Evolutionary conservation across 2,113 vertebrate species (phyloP).

Genomic region (Amblyornis subalaris): DNA sequence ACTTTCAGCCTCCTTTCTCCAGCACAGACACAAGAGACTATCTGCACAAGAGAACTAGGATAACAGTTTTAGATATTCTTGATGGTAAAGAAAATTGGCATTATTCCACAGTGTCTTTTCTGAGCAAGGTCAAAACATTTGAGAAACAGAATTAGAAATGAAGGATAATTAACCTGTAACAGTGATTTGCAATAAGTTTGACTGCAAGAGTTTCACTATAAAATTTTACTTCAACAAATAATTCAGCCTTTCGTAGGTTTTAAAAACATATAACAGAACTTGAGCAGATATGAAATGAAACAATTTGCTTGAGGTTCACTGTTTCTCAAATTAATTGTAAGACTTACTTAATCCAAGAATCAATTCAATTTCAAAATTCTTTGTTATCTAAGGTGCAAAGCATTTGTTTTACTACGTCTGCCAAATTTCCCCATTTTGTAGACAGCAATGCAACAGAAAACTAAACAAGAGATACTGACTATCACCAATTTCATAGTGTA

Average conservation of each 20-base stretch:
- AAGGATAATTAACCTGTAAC: not conserved
- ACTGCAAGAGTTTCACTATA: not conserved
- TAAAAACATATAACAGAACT: not conserved
- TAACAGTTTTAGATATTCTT: not conserved
- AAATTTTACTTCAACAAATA: not conserved
- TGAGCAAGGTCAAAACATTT: not conserved
- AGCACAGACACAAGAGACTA: not conserved
- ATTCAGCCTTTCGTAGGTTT: not conserved
- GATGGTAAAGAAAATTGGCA: not conserved
- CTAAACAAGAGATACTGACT: not conserved
- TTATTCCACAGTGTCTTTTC: not conserved
- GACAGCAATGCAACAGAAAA: not conserved
- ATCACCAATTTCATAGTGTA: not conserved
- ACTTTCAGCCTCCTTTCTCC: not conserved
- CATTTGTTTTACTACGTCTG: not conserved
- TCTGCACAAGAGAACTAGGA: not conserved
- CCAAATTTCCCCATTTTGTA: not conserved
- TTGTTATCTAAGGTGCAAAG: not conserved
- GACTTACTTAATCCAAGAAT: not conserved
- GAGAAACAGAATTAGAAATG: not conserved
- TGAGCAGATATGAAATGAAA: not conserved
- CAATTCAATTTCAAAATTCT: not conserved
- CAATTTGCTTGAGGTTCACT: not conserved
- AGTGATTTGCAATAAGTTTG: not conserved
- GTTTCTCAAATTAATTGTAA: not conserved